Evolutionary conservation across 2,113 vertebrate genomes (phyloP), one percentile per base, ranked within the genome.

Genomic region (Hyaena hyaena): DNA sequence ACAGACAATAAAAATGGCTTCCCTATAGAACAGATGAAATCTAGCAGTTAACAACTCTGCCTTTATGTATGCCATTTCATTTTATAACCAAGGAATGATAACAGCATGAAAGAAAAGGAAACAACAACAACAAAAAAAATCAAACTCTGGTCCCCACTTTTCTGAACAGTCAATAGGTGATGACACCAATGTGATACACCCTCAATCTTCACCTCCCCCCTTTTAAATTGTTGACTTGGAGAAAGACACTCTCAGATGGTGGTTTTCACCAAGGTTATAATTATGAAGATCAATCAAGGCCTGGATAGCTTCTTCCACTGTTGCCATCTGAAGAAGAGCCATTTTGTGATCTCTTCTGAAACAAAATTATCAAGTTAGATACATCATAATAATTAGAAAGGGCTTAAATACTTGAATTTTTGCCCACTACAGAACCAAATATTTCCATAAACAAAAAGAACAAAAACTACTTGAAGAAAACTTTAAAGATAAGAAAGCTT

Each of bases 271-370:
- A 98, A 99, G 99, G 98, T 99, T 99, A 98, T 99, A 99, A 99
- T 99, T 99, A 98, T 99, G 99, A 96, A 99, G 99, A 98, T 99
- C 99, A 91, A 99, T 99, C 99, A 99, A 98, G 88, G 99, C 99
- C 98, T 99, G 99, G 98, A 99, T 99, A 95, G 99, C 99, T 99
- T 99, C 99, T 98, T 99, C 99, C 98, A 99, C 99, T 77, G 99
- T 99, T 31, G 99, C 99, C 99, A 99, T 99, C 99, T 99, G 99
- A 98, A 99, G 99, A 96, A 99, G 99, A 90, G 99, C 99, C 99
- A 99, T 99, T 98, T 99, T 99, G 98, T 99, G 99, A 99, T 99
- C 99, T 99, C 99, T 99, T 98, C 97, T 98, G 97, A 98, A 98
- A 99, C 98, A 98, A 99, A 98, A 98, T 92, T 98, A 98, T 0